Evolutionary conservation across 2,113 vertebrate genomes (phyloP).

Genomic region (Eulemur rufifrons): DNA sequence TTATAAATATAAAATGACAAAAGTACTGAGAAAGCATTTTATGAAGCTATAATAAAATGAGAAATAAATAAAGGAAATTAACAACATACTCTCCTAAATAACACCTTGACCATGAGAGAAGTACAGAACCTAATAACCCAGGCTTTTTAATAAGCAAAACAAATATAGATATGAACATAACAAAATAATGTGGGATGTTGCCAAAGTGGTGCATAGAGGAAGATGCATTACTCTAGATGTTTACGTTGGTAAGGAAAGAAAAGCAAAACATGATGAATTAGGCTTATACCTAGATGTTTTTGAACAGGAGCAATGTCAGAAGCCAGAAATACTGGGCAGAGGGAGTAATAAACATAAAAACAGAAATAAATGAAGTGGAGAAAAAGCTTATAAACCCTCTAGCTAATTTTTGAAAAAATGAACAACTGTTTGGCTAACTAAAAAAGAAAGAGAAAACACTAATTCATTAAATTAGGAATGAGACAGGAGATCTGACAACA

Average conservation of each 20-base stretch:
- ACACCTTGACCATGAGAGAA: neutral
- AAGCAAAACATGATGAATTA: neutral
- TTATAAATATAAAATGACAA: constrained; percentile 31
- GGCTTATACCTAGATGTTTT: neutral
- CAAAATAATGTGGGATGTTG: neutral
- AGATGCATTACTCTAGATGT: neutral
- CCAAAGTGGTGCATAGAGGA: neutral
- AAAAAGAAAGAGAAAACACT: neutral
- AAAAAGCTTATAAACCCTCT: neutral
- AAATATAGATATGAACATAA: constrained; percentile 33
- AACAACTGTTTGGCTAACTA: neutral
- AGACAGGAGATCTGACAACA: neutral
- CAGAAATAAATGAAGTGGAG: neutral
- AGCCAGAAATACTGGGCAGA: neutral
- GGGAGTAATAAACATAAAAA: neutral
- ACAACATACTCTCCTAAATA: neutral
- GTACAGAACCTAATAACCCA: neutral
- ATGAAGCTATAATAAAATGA: constrained; percentile 30
- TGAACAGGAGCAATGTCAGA: constrained; percentile 6
- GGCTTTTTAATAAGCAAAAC: constrained; percentile 11
- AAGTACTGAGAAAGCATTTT: neutral
- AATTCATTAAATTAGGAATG: constrained; percentile 26
- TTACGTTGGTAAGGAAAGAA: constrained; percentile 35
- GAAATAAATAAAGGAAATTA: constrained; percentile 34
- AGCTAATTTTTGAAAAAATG: neutral